phyloP scores from a whole-genome alignment of 2,113 vertebrate species.

The Petaurus breviceps region DNA sequence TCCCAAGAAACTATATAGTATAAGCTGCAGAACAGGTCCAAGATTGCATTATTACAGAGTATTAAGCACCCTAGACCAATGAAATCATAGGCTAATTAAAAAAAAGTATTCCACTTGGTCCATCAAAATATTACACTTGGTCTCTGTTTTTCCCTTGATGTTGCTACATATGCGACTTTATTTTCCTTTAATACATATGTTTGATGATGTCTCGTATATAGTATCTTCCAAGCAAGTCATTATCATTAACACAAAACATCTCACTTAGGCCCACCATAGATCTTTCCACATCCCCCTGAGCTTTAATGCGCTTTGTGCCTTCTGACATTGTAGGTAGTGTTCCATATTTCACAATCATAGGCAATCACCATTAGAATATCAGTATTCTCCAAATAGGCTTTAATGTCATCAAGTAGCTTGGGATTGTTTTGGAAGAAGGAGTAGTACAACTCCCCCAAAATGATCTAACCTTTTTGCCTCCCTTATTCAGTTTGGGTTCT shows the following conservation, averaged over 20 bases:
- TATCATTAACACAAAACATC: background rate
- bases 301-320: background rate
- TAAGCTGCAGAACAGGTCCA: background rate
- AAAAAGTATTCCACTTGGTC: no score
- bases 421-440: background rate
- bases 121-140: background rate
- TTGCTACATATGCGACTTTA: background rate
- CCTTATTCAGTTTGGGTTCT: background rate
- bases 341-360: background rate
- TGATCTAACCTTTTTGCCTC: background rate
- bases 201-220: background rate
- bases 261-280: background rate
- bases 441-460: background rate
- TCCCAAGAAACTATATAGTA: background rate
- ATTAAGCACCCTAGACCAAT: background rate
- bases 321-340: background rate
- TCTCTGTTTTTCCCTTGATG: background rate
- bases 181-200: background rate
- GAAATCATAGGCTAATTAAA: background rate
- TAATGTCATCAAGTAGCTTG: background rate
- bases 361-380: background rate
- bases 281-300: background rate
- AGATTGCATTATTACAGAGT: background rate
- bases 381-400: background rate
- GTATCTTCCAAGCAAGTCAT: background rate